Base-by-base conservation (phyloP, 2,888 invertebrate genomes). In the Tupiocoris notatus region DNA sequence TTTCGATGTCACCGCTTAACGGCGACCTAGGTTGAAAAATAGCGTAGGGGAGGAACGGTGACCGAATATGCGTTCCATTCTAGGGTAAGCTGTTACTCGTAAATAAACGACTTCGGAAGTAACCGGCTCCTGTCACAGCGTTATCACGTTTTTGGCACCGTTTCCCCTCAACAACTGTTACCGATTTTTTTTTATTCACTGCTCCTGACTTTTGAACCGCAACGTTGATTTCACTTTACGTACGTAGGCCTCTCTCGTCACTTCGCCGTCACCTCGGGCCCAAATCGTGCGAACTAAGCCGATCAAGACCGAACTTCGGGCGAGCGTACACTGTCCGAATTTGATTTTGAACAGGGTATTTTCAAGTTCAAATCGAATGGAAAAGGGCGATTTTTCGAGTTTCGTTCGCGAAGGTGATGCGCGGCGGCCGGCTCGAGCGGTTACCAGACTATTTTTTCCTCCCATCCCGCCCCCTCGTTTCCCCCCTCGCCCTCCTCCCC, bases 401-500 rank as follows among this genome's bases (percentile, higher is more conserved):
- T 39, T 39, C 39, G 39, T 39, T 39, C 39, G 39, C 39, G 39
- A 39, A n/a, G 39, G 39, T 39, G 39, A 39, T 39, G 39, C 39
- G 39, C 39, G 18, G 18, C 63, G 63, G 63, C 63, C 63, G 63
- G 63, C 22, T 21, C 20, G 58, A 57, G 70, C 58, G 25, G 70
- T 59, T 24, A 70, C 70, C 70, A 70, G 75, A 64, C 75, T 75
- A 64, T 75, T 75, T 75, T 75, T 75, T 65, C 59, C 63, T 39
- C 39, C 39, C 39, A 12, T 39, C 39, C 39, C 39, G 3, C 39
- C 39, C 39, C 39, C 39, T 39, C 39, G 39, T 3, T 12, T 3
- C 12, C 39, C 39, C 39, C 9, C 20, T 20, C 20, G 7, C 64
- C 21, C 64, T 17, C 18, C 64, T 63, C 24, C 81, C 83, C 85